Conservation (phyloP, 2,797 vertebrate species). For the Anguilla anguilla region DNA sequence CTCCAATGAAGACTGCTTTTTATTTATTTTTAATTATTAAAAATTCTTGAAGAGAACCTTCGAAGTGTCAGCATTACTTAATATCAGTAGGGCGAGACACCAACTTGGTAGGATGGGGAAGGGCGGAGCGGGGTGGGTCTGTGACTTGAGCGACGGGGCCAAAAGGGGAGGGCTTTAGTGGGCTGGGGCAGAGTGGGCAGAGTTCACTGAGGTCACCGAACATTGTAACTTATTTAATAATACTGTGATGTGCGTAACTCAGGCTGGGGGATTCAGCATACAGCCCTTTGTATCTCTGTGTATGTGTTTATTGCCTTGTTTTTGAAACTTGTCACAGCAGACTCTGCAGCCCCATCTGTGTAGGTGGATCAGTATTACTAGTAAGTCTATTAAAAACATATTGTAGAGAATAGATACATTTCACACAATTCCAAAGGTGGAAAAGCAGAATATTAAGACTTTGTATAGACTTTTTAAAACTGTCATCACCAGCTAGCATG, state of each 20-base stretch:
- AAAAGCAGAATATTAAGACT: slow-evolving; percentile 57
- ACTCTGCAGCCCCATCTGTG: slow-evolving; percentile 38
- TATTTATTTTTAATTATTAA: background rate
- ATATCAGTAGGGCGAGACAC: no score
- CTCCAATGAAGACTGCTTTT: background rate
- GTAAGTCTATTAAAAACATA: slow-evolving; percentile 37
- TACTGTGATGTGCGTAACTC: slow-evolving; percentile 33
- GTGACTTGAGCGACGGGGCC: background rate
- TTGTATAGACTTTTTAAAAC: slow-evolving; percentile 78
- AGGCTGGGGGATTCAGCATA: slow-evolving; percentile 37
- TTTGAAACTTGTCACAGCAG: slow-evolving; percentile 39
- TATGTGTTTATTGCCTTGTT: slow-evolving; percentile 36
- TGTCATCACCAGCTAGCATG: slow-evolving; percentile 88
- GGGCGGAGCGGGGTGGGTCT: background rate
- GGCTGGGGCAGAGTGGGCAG: slow-evolving; percentile 3
- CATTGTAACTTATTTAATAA: slow-evolving; percentile 31
- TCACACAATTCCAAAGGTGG: slow-evolving; percentile 31
- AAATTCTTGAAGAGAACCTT: background rate
- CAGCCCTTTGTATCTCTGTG: slow-evolving; percentile 28
- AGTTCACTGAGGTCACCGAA: slow-evolving; percentile 26
- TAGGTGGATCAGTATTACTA: slow-evolving; percentile 48
- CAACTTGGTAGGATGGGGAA: background rate
- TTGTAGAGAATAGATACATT: slow-evolving; percentile 38
- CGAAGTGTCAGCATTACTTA: background rate
- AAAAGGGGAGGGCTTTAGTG: background rate